Conservation (phyloP, 2,113 vertebrate species). For the Eurypyga helias region DNA sequence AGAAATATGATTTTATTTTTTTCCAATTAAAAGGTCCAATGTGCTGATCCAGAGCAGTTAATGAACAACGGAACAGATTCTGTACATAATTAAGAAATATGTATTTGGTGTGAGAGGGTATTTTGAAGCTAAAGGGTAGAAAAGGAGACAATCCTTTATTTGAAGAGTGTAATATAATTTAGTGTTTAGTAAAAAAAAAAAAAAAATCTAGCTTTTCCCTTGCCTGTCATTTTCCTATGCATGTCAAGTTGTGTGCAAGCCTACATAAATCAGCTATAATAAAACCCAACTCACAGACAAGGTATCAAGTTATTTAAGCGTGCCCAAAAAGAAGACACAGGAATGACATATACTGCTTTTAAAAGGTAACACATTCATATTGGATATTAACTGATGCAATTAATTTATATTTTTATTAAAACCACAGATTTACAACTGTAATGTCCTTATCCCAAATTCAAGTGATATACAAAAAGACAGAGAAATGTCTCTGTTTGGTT, state of each 20-base stretch:
- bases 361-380: not conserved
- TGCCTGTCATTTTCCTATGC: not conserved
- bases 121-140: not conserved
- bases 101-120: not conserved
- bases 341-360: not conserved
- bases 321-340: not conserved
- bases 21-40: not conserved
- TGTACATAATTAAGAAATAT: not conserved
- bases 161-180: not conserved
- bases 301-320: not conserved
- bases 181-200: not conserved
- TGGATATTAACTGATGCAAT: not conserved
- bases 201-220: not conserved
- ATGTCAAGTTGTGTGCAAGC: not conserved
- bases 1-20: not conserved
- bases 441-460: not conserved
- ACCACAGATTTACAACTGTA: not conserved
- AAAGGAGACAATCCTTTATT: not conserved
- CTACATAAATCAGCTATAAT: not conserved
- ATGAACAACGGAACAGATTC: not conserved
- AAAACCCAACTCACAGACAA: not conserved
- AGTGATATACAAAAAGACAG: not conserved
- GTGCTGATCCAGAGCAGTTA: not conserved
- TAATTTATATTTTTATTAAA: not conserved
- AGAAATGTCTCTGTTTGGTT: not conserved